A percentile compares a stretch with the other conserved stretches of the same genome.
Conservation (phyloP, 1,140 invertebrate species). For the Drosophila suzukii region DNA sequence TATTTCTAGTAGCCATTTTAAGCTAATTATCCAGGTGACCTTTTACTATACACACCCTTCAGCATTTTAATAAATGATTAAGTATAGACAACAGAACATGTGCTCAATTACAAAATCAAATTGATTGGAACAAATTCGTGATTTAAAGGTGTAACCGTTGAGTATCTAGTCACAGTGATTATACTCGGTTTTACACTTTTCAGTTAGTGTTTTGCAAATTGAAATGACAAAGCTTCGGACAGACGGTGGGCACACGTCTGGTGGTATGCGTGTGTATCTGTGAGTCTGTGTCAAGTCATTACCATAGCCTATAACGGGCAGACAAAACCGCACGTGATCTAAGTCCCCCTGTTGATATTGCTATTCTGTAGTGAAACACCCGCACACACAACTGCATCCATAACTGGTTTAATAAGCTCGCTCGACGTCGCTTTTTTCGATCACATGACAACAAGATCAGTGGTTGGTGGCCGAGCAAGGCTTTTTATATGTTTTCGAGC, state of each 20-base stretch:
- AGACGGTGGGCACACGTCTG: conserved; percentile 24
- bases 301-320: conserved; percentile 32
- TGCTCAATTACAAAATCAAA: conserved; percentile 20
- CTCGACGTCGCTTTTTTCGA: conserved; percentile 21
- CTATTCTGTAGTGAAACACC: conserved; percentile 17
- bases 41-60: background rate
- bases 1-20: no score
- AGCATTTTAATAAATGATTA: conserved; percentile 11
- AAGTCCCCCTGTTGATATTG: conserved; percentile 21
- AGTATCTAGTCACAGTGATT: conserved; percentile 11
- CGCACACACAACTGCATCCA: conserved; percentile 43
- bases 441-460: conserved; percentile 62
- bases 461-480: conserved; percentile 1
- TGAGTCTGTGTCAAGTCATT: conserved; percentile 30
- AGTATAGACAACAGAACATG: conserved; percentile 9
- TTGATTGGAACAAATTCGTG: conserved; percentile 36
- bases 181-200: conserved; percentile 24
- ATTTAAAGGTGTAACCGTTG: conserved; percentile 5
- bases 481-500: conserved; percentile 11
- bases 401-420: conserved; percentile 68
- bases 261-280: conserved; percentile 3
- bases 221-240: conserved; percentile 41
- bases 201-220: conserved; percentile 42
- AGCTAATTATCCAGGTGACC: background rate
- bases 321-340: conserved; percentile 69